These are phyloP conservation scores for Mycalesis mineus DNA, from an alignment of 2,888 invertebrate species.

Conservation along the genomic window DNA sequence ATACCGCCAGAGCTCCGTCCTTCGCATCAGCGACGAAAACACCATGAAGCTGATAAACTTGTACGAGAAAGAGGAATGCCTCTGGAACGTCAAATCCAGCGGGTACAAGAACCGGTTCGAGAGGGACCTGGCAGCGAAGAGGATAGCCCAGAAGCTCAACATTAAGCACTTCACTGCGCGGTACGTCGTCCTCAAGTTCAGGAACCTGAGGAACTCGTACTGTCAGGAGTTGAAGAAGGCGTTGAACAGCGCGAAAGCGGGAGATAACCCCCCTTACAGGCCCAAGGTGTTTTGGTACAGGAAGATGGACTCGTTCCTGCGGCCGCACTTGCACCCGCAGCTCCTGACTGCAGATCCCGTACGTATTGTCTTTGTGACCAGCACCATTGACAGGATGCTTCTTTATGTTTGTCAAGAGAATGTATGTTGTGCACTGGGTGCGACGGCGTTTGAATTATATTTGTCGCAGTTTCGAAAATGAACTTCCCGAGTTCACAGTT, in stretches of 20 bases:
- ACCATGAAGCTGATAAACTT: constrained; percentile 39
- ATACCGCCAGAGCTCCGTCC: constrained; percentile 2
- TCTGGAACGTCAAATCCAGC: constrained; percentile 44
- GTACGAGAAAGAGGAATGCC: constrained; percentile 43
- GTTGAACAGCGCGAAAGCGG: constrained; percentile 29
- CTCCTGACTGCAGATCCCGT: constrained; percentile 19
- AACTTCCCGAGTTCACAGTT: too few relatives aligned
- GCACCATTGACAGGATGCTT: too few relatives aligned
- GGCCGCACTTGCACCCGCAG: constrained; percentile 43
- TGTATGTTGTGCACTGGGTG: too few relatives aligned
- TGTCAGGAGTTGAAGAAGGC: constrained; percentile 57
- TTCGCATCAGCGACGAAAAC: constrained; percentile 13
- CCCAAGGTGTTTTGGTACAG: constrained; percentile 48
- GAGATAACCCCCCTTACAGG: constrained; percentile 32
- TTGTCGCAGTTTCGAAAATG: too few relatives aligned
- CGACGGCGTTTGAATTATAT: too few relatives aligned
- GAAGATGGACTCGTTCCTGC: constrained; percentile 49
- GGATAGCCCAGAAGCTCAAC: constrained; percentile 44
- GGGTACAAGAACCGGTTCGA: constrained; percentile 41
- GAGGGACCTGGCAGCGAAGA: constrained; percentile 35
- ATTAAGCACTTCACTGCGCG: constrained; percentile 43
- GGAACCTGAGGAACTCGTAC: constrained; percentile 54
- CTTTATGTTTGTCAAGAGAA: too few relatives aligned
- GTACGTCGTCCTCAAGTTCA: constrained; percentile 55
- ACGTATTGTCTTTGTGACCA: too few relatives aligned